Percentiles rank a stretch among this genome's conserved stretches.
These are phyloP conservation scores for Maconellicoccus hirsutus DNA, from an alignment of 1,140 invertebrate genomes.

Conservation along the genomic window DNA sequence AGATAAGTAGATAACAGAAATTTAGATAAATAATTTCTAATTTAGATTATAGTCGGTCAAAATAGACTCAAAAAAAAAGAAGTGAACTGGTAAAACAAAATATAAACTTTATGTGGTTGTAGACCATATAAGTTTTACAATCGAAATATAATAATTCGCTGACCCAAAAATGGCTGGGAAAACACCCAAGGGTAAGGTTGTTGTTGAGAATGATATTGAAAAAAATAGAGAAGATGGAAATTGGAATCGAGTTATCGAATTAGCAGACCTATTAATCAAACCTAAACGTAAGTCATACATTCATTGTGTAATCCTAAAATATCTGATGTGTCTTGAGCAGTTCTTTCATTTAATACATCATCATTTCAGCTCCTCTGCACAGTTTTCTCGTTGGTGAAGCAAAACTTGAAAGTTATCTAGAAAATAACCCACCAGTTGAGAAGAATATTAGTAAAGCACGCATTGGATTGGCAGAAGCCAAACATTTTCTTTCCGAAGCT, in stretches of 20 bases:
- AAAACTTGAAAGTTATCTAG: slow-evolving; percentile 74
- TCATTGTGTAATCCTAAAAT: too few species aligned
- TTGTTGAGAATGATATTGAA: slow-evolving; percentile 73
- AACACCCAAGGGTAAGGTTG: slow-evolving; percentile 38
- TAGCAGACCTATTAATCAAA: slow-evolving; percentile 71
- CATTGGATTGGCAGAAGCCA: slow-evolving; percentile 60
- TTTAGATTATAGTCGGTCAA: too few species aligned
- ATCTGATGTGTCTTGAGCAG: too few species aligned
- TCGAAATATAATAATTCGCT: background rate
- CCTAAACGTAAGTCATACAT: slow-evolving; percentile 14
- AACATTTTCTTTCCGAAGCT: slow-evolving; percentile 59
- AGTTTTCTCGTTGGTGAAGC: slow-evolving; percentile 83
- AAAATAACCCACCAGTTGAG: slow-evolving; percentile 73
- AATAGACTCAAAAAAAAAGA: too few species aligned
- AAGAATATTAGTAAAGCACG: slow-evolving; percentile 66
- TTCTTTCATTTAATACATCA: background rate
- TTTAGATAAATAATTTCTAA: too few species aligned
- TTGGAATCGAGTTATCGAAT: slow-evolving; percentile 80
- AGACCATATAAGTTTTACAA: too few species aligned
- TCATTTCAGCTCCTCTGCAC: slow-evolving; percentile 55
- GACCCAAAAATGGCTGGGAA: slow-evolving; percentile 40
- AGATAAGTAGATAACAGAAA: too few species aligned
- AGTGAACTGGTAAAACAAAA: too few species aligned
- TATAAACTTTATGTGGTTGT: too few species aligned
- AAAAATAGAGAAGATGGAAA: slow-evolving; percentile 77